Percentiles rank a stretch among this genome's conserved stretches.
Evolutionary conservation across 2,888 invertebrate genomes (phyloP).

Genomic region (Uropetala carovei): DNA sequence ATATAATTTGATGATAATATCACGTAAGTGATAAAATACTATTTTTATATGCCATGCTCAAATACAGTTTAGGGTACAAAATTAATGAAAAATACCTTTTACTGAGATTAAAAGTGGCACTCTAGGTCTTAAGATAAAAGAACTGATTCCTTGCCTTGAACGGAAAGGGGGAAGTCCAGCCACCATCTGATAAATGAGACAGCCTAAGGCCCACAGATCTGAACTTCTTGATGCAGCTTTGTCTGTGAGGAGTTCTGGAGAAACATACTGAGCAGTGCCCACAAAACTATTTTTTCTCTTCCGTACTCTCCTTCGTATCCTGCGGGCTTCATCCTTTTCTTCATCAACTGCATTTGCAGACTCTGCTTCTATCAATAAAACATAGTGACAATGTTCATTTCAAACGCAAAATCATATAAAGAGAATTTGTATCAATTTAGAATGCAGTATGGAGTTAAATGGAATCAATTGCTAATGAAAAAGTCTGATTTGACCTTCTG

Average conservation of each 20-base stretch:
- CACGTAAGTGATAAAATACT: no score
- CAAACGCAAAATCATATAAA: not conserved
- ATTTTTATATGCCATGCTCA: no score
- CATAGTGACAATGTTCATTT: not conserved
- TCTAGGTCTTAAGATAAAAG: not conserved
- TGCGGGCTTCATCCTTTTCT: not conserved
- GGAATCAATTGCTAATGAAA: no score
- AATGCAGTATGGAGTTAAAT: no score
- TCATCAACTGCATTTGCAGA: constrained; percentile 51
- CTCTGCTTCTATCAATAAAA: not conserved
- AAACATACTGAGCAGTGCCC: constrained; percentile 99
- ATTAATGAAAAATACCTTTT: no score
- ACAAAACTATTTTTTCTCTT: constrained; percentile 91
- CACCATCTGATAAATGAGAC: constrained; percentile 97
- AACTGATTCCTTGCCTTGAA: constrained; percentile 77
- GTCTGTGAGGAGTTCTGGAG: constrained; percentile 94
- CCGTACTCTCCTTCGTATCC: not conserved
- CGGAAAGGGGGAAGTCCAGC: constrained; percentile 95
- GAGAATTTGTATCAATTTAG: not conserved
- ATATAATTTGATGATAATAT: no score
- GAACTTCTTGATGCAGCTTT: constrained; percentile 85
- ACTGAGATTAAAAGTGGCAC: not conserved
- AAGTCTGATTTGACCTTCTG: no score
- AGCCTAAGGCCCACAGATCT: constrained; percentile 98
- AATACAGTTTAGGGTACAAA: no score